phyloP scores from a whole-genome alignment of 2,888 invertebrate species.

The Parascotia fuliginaria region DNA sequence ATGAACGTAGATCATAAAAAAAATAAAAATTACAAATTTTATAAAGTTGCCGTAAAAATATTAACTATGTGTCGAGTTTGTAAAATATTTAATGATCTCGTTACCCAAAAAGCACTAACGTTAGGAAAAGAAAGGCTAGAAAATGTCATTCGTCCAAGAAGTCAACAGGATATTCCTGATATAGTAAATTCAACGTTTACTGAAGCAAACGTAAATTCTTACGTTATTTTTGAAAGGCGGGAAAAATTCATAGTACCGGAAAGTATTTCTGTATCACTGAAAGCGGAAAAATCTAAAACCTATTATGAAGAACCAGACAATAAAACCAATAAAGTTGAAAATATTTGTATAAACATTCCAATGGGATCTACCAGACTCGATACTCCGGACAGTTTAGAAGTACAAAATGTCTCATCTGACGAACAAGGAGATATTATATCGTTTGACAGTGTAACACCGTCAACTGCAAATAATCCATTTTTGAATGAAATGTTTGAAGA shows the following conservation, averaged over 20 bases:
- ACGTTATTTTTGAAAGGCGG: constrained; percentile 53
- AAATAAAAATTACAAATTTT: constrained; percentile 53
- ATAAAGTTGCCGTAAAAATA: constrained; percentile 60
- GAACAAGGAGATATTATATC: constrained; percentile 58
- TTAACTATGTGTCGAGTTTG: constrained; percentile 67
- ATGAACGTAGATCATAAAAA: constrained; percentile 14
- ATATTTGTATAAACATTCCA: constrained; percentile 15
- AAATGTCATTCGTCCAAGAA: constrained; percentile 39
- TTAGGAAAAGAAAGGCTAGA: constrained; percentile 27
- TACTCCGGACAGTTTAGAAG: constrained; percentile 50
- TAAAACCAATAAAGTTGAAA: constrained; percentile 18
- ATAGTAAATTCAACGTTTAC: constrained; percentile 77
- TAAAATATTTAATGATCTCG: constrained; percentile 58
- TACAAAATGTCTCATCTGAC: constrained; percentile 44
- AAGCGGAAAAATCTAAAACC: constrained; percentile 60
- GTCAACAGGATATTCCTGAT: constrained; percentile 72
- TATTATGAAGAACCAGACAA: constrained; percentile 23
- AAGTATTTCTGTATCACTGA: constrained; percentile 70
- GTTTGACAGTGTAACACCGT: constrained; percentile 50
- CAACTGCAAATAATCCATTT: constrained; percentile 66
- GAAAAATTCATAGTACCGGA: constrained; percentile 74
- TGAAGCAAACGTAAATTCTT: constrained; percentile 58
- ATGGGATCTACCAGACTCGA: constrained; percentile 31
- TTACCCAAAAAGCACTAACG: constrained; percentile 42
- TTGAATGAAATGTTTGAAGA: constrained; percentile 59